These are phyloP conservation scores for Drosophila nr. perissopoda DNA, from an alignment of 2,888 invertebrate genomes.

Conservation along the genomic window DNA sequence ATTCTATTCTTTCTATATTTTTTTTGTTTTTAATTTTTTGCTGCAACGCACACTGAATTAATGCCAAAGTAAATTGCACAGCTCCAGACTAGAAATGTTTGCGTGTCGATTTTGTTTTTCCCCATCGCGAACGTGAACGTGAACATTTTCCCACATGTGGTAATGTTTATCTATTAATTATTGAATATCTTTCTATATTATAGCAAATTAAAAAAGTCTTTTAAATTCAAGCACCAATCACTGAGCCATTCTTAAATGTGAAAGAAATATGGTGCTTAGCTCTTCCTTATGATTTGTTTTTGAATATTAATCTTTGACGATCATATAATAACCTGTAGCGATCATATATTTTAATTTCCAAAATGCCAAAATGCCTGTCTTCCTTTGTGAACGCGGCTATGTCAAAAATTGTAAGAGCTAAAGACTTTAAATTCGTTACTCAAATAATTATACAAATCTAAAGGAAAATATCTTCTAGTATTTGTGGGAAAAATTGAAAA, in stretches of 20 bases:
- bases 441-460: background rate
- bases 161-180: background rate
- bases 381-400: no score
- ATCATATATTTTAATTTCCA: background rate
- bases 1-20: conserved; percentile 20
- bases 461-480: background rate
- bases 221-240: background rate
- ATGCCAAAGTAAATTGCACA: conserved; percentile 21
- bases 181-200: background rate
- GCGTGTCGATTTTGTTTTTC: background rate
- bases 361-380: background rate
- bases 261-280: background rate
- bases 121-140: background rate
- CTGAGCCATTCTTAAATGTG: background rate
- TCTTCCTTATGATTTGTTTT: background rate
- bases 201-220: no score
- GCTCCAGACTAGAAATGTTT: background rate
- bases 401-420: no score
- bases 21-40: conserved; percentile 1
- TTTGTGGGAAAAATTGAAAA: background rate
- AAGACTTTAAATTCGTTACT: background rate
- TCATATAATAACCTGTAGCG: no score
- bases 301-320: no score
- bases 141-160: background rate
- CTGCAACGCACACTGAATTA: conserved; percentile 25